Percentiles rank a stretch among this genome's conserved stretches.
phyloP scores from a whole-genome alignment of 2,888 invertebrate species.

The Nomada ferruginata region DNA sequence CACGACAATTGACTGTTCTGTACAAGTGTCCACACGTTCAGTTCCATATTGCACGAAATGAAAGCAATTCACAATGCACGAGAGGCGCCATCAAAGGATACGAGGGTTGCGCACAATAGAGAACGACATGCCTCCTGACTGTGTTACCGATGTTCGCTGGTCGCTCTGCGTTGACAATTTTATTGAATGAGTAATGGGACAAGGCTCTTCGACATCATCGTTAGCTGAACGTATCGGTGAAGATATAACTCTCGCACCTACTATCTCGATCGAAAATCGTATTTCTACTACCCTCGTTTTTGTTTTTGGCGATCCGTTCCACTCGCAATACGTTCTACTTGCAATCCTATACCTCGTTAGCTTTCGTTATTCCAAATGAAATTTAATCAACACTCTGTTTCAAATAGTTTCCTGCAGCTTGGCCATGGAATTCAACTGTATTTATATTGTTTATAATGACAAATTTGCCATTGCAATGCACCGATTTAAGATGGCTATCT shows the following conservation, averaged over 20 bases:
- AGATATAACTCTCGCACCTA: background rate
- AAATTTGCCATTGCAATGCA: too few relatives aligned
- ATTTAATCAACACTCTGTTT: too few relatives aligned
- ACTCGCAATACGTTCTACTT: too few relatives aligned
- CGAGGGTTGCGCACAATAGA: slow-evolving; percentile 32
- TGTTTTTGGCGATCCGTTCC: too few relatives aligned
- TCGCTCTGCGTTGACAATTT: slow-evolving; percentile 43
- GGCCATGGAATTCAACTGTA: too few relatives aligned
- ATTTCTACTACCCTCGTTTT: too few relatives aligned
- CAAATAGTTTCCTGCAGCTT: too few relatives aligned
- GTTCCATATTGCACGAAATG: slow-evolving; percentile 56
- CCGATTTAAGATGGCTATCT: too few relatives aligned
- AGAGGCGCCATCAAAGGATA: slow-evolving; percentile 69
- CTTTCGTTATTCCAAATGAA: too few relatives aligned
- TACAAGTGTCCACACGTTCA: slow-evolving; percentile 56
- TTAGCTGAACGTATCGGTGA: background rate
- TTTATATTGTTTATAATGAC: too few relatives aligned
- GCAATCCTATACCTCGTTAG: too few relatives aligned
- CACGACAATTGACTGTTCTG: slow-evolving; percentile 61
- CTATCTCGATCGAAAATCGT: background rate
- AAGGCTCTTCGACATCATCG: slow-evolving; percentile 13
- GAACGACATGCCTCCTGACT: slow-evolving; percentile 35
- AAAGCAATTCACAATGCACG: slow-evolving; percentile 63
- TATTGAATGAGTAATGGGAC: slow-evolving; percentile 36
- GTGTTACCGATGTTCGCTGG: slow-evolving; percentile 36